Evolutionary conservation across 2,797 vertebrate species (phyloP), one percentile per base, ranked within the genome.

Genomic region (Melanogrammus aeglefinus): DNA sequence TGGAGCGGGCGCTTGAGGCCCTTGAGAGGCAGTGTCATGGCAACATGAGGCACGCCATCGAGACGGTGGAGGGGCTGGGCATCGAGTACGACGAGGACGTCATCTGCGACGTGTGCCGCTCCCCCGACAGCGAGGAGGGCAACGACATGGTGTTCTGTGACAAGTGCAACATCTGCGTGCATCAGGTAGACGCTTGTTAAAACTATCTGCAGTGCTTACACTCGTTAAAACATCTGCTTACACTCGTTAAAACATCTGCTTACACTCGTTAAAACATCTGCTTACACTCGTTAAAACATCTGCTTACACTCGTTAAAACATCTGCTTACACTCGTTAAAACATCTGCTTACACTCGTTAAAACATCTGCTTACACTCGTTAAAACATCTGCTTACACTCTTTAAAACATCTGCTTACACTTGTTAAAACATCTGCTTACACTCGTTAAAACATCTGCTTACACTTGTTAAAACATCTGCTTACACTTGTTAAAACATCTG

Each of bases 121-220:
- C 98, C 38, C 98, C 98, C 0, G 97, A 99, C 89, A 98, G 97
- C 14, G 98, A 99, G 81, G 98, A 99, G 81, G 98, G 98, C 6
- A 99, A 99, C 80, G 98, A 99, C 90, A 99, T 99, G 98, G 98
- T 99, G 78, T 99, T 99, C 91, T 99, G 98, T 88, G 98, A 99
- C 94, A 96, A 97, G 91, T 99, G 98, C 92, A 99, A 99, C 93
- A 95, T 99, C 90, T 99, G 98, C 76, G 98, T 99, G 70, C 98
- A 99, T 89, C 98, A 99, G 97, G 98, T 98, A 89, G 57, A 29
- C 38, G n/a, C 36, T n/a, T 18, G 13, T 71, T 51, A 10, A 66
- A 10, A 4, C 6, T 1, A n/a, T n/a, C n/a, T 31, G 29, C 29
- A 2, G 10, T 24, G 16, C 1, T 24, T n/a, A 27, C 57, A 21